Evolutionary conservation across 1,140 invertebrate species (phyloP).

Genomic region (Amyelois transitella): DNA sequence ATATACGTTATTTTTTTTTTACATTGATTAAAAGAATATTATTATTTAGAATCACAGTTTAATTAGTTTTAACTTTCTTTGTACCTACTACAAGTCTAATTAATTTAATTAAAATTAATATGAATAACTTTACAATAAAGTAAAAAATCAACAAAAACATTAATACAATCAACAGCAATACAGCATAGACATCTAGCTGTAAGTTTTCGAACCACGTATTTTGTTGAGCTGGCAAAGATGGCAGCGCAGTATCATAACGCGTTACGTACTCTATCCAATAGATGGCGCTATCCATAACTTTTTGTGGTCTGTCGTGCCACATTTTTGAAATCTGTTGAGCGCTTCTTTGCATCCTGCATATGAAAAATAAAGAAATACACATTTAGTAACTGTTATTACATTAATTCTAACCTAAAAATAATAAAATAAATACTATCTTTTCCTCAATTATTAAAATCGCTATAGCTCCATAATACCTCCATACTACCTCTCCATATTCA

Average conservation of each 20-base stretch:
- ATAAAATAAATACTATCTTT: background rate
- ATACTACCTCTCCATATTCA: too few relatives aligned
- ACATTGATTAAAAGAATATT: too few relatives aligned
- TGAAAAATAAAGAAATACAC: constrained; percentile 18
- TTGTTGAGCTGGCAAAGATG: constrained; percentile 27
- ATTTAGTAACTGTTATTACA: background rate
- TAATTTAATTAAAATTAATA: constrained; percentile 11
- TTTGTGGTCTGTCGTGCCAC: constrained; percentile 63
- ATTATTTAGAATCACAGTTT: background rate
- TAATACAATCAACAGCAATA: constrained; percentile 24
- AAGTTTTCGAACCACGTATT: constrained; percentile 35
- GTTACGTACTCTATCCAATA: constrained; percentile 75
- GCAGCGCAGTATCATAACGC: constrained; percentile 45
- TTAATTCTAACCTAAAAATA: too few relatives aligned
- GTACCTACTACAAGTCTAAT: background rate
- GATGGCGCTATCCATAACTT: constrained; percentile 67
- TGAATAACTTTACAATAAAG: constrained; percentile 12
- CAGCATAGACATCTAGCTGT: constrained; percentile 48
- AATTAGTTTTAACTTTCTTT: background rate
- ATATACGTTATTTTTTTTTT: too few relatives aligned
- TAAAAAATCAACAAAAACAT: constrained; percentile 19
- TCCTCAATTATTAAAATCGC: background rate
- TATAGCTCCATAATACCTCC: background rate
- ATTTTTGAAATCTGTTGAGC: constrained; percentile 52
- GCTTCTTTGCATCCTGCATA: constrained; percentile 65